These are phyloP conservation scores for Rhopalosiphum padi DNA, from an alignment of 1,140 invertebrate species.

Conservation along the genomic window DNA sequence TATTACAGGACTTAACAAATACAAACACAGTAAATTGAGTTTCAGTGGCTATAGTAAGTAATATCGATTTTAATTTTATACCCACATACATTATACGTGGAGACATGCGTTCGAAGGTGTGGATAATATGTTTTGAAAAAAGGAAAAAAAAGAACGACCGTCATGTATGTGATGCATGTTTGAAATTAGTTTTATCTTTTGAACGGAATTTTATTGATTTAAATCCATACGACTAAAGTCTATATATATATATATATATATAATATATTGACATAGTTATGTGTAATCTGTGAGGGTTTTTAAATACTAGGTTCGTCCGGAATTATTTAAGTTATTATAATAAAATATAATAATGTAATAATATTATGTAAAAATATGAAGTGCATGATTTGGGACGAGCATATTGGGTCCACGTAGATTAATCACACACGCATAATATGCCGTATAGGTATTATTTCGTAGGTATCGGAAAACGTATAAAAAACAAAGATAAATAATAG, in stretches of 20 bases:
- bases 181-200: background rate
- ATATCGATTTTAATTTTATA: constrained; percentile 24
- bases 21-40: background rate
- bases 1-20: background rate
- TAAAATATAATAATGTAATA: background rate
- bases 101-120: background rate
- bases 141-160: background rate
- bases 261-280: background rate
- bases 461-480: background rate
- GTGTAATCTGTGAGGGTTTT: background rate
- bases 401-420: background rate
- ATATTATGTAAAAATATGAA: background rate
- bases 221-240: background rate
- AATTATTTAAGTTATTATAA: background rate
- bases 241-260: background rate
- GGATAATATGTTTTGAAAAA: background rate
- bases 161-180: background rate
- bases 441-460: background rate
- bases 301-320: background rate
- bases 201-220: background rate
- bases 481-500: background rate
- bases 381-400: background rate
- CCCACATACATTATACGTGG: background rate
- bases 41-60: background rate
- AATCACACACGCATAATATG: background rate